Conservation (phyloP, 2,888 invertebrate genomes). For the Dusona sp. region DNA sequence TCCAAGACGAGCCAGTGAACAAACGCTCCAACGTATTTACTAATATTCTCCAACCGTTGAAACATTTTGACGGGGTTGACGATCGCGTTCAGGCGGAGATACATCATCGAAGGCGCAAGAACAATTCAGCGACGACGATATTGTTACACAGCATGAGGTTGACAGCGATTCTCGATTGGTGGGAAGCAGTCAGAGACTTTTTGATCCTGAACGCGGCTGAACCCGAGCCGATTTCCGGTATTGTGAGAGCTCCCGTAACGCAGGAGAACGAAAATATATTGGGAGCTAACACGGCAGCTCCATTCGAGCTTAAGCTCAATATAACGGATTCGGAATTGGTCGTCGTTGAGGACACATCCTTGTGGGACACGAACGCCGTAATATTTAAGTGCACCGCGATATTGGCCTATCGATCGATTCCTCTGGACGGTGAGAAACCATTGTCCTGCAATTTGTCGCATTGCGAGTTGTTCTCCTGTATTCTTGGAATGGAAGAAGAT, state of each 20-base stretch:
- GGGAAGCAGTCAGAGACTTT: conserved; percentile 93
- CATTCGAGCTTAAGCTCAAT: conserved; percentile 95
- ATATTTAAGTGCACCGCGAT: conserved; percentile 97
- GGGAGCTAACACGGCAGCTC: conserved; percentile 77
- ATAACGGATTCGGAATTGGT: conserved; percentile 98
- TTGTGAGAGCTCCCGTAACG: conserved; percentile 59
- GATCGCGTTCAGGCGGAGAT: conserved; percentile 91
- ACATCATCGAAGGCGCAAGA: conserved; percentile 89
- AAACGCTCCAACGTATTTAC: conserved; percentile 94
- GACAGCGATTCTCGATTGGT: conserved; percentile 97
- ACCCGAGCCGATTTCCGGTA: conserved; percentile 78
- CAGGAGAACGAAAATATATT: conserved; percentile 70
- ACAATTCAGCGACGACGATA: conserved; percentile 92
- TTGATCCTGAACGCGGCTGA: conserved; percentile 86
- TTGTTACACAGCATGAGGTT: conserved; percentile 97
- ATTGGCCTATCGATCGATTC: conserved; percentile 90
- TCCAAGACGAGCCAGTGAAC: conserved; percentile 88
- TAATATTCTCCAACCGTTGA: conserved; percentile 94
- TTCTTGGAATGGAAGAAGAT: conserved; percentile 95
- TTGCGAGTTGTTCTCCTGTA: conserved; percentile 97
- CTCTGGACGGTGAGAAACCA: conserved; percentile 89
- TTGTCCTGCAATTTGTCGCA: conserved; percentile 95
- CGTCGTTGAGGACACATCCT: conserved; percentile 95
- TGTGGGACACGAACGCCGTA: conserved; percentile 96
- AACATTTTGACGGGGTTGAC: conserved; percentile 83